Evolutionary conservation across 2,888 invertebrate species (phyloP), one percentile per base, ranked within the genome.

Genomic region (Octodonta nipae): DNA sequence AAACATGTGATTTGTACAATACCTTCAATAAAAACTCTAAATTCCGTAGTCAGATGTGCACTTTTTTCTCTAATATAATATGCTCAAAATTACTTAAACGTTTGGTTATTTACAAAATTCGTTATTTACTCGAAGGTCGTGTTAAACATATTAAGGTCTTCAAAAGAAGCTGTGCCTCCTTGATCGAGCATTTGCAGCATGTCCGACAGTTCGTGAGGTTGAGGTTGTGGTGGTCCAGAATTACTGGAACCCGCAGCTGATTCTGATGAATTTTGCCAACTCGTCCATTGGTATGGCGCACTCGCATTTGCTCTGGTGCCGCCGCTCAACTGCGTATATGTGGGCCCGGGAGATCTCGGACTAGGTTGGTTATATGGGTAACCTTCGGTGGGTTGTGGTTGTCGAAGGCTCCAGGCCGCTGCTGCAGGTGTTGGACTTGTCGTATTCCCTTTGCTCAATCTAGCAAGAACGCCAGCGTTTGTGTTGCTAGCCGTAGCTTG

Each of bases 111-210:
- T 25, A 10, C 22, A 31, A 10, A 10, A 31, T n/a, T 16, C 8
- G 14, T 13, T 26, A 24, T 32, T 36, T 56, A 78, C 64, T 79
- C 79, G 54, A 80, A 81, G 47, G 71, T 74, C 48, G 85, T 78
- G 58, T 81, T 87, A 61, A 89, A 89, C 87, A 89, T 89, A 52
- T 78, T 78, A 51, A 89, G 70, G 61, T 89, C 89, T 59, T 88
- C 88, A 59, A 89, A 89, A 15, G 84, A 78, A 35, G 83, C 71
- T 22, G 82, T 72, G 30, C 78, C 82, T 50, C 79, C 76, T 58
- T 85, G 85, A 63, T 88, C 85, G 34, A 91, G 66, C 76, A 91
- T 88, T 64, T 89, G 88, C 50, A 91, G 67, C 88, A 91, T 88
- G 54, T 91, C 89, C 10, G 86, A 82, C 34, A 89, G 71, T 65